Evolutionary conservation across 2,113 vertebrate species (phyloP), one percentile per base, ranked within the genome.

Genomic region (Stercorarius parasiticus): DNA sequence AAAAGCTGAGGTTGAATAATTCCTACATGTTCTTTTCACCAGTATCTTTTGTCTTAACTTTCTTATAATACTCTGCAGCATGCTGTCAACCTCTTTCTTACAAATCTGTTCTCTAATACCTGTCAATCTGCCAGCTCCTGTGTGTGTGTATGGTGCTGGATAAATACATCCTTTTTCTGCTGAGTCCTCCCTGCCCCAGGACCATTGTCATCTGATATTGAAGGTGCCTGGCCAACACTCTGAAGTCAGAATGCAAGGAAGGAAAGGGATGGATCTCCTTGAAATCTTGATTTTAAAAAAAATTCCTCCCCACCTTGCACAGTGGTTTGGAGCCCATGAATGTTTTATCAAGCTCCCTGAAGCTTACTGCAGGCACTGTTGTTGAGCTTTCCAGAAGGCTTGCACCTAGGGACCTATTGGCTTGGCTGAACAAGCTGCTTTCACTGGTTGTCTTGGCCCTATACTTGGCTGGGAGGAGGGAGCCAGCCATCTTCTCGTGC

Each of bases 241-340:
- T 43, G 18, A 50, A 81, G 16, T 88, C n/a, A 82, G 76, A 95
- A 81, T 67, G 64, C 50, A 62, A 42, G 49, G 80, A 91, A 78
- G 50, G 47, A 84, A 86, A 88, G 52, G 55, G 12, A 45, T 81
- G 50, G 23, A 94, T 94, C 50, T 81, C 27, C 13, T 1, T 6
- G 6, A 86, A 92, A 85, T 85, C 25, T 43, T 61, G 23, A 56
- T 88, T 69, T 3, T 0, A 45, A 87, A 64, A 64, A 65, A 66
- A 82, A 67, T 9, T 36, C 15, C 15, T 88, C 4, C 34, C 2
- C 2, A 0, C 55, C 27, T 86, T 73, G 5, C 1, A 0, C 70
- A 72, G 5, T 8, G 6, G 16, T 79, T 62, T 84, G 80, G 36
- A 88, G 59, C 34, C 50, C 7, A 0, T 55, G 11, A 84, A 30